These are phyloP conservation scores for Chymomyza fuscimana DNA, from an alignment of 2,888 invertebrate species.

Conservation along the genomic window DNA sequence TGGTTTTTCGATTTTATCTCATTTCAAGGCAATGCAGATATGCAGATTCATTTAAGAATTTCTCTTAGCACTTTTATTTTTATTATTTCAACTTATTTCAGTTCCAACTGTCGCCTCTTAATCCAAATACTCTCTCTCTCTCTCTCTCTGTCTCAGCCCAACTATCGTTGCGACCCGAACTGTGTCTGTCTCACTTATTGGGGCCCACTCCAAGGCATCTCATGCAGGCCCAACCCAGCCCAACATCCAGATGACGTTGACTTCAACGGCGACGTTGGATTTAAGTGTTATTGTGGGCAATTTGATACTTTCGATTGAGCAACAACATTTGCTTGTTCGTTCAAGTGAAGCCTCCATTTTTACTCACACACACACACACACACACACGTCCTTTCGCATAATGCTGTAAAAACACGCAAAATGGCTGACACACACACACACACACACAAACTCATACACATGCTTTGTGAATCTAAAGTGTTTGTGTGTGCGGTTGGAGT, in stretches of 20 bases:
- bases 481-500: constrained; percentile 43
- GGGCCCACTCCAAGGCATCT: too few relatives aligned
- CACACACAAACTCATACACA: background rate
- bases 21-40: constrained; percentile 8
- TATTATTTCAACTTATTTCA: constrained; percentile 60
- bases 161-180: too few relatives aligned
- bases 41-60: constrained; percentile 4
- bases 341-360: constrained; percentile 58
- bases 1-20: too few relatives aligned
- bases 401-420: constrained; percentile 54
- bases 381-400: constrained; percentile 24
- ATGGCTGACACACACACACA: constrained; percentile 36
- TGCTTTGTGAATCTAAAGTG: background rate
- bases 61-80: constrained; percentile 35
- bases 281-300: constrained; percentile 77
- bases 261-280: constrained; percentile 63
- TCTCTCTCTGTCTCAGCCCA: too few relatives aligned
- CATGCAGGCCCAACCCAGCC: background rate
- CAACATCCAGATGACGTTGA: constrained; percentile 37
- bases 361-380: constrained; percentile 12
- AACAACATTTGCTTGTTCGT: constrained; percentile 72
- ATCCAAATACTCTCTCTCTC: background rate
- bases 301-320: constrained; percentile 77
- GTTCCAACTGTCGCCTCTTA: constrained; percentile 22
- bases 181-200: too few relatives aligned